phyloP scores from a whole-genome alignment of 2,113 vertebrate genomes.

The Alces alces region DNA sequence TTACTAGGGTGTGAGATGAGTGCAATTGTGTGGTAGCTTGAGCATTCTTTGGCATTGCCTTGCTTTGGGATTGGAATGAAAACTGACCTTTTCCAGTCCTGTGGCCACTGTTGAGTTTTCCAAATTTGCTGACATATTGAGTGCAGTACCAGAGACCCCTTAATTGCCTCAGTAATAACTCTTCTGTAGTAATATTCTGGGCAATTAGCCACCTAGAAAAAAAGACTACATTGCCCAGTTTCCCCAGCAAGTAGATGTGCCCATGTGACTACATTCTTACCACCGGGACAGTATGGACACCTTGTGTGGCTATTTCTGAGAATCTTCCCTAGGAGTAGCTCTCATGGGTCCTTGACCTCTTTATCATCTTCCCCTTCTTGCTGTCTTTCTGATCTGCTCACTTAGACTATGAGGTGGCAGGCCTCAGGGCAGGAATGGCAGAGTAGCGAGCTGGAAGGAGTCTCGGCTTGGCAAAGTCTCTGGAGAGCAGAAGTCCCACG shows the following conservation, averaged over 20 bases:
- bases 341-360: background rate
- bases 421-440: background rate
- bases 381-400: background rate
- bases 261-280: background rate
- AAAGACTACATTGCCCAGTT: background rate
- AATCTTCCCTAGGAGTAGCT: background rate
- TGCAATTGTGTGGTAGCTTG: fast-evolving
- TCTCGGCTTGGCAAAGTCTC: background rate
- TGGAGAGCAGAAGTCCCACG: background rate
- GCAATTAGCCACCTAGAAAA: background rate
- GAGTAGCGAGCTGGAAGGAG: background rate
- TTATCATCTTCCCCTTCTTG: background rate
- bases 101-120: background rate
- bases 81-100: background rate
- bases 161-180: background rate
- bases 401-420: background rate
- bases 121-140: background rate
- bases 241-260: background rate
- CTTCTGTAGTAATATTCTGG: background rate
- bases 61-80: background rate
- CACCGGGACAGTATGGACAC: too few relatives aligned
- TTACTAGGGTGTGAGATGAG: background rate
- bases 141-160: background rate
- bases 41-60: background rate
- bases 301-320: background rate